A percentile compares a stretch with the other conserved stretches of the same genome.
Conservation (phyloP, 2,113 vertebrate species). For the Nothoprocta pentlandii region DNA sequence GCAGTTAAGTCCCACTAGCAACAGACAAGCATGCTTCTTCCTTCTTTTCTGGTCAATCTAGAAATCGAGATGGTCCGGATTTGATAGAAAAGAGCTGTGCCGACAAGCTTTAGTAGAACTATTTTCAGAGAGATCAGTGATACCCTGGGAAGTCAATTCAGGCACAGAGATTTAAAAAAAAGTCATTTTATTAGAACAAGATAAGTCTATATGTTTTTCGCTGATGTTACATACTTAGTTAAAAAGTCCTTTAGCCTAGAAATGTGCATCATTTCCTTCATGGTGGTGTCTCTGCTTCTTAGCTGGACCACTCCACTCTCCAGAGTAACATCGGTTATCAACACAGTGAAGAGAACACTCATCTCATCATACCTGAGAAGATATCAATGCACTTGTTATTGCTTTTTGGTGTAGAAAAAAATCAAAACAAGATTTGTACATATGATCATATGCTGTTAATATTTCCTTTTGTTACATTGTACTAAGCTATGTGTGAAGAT, state of each 20-base stretch:
- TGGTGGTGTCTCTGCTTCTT: slow-evolving; percentile 91
- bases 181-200: slow-evolving; percentile 64
- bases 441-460: neutral
- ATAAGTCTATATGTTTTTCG: slow-evolving; percentile 74
- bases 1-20: neutral
- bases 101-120: neutral
- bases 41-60: neutral
- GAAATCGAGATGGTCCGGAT: neutral
- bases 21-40: neutral
- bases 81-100: neutral
- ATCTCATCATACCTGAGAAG: slow-evolving; percentile 93
- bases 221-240: slow-evolving; percentile 85
- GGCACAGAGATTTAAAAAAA: slow-evolving; percentile 10
- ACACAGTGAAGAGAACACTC: slow-evolving; percentile 90
- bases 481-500: neutral
- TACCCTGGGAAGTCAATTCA: neutral
- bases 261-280: slow-evolving; percentile 94
- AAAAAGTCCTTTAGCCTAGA: slow-evolving; percentile 90
- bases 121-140: neutral
- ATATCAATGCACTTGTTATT: neutral
- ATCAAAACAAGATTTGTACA: neutral
- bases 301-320: slow-evolving; percentile 91
- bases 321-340: slow-evolving; percentile 87
- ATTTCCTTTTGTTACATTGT: neutral
- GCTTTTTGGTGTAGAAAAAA: neutral